These are phyloP conservation scores for Cremastobaeus sp. DNA, from an alignment of 2,888 invertebrate species.

Conservation along the genomic window DNA sequence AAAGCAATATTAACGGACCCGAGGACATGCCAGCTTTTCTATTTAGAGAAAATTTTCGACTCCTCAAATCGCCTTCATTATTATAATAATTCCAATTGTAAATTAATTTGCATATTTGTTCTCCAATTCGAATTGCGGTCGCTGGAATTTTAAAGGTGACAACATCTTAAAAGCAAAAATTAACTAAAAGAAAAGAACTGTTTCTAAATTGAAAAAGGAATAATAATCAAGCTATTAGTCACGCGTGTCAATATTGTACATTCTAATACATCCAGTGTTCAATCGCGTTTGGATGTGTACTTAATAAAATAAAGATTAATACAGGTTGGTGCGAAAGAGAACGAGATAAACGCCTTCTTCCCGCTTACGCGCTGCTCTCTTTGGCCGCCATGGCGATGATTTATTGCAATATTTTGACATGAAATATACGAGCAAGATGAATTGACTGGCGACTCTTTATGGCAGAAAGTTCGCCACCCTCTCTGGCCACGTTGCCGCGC, in stretches of 20 bases:
- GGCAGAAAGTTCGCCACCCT: slow-evolving; percentile 73
- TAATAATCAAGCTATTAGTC: slow-evolving; percentile 51
- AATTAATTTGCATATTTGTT: no score
- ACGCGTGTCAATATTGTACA: slow-evolving; percentile 54
- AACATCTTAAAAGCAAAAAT: background rate
- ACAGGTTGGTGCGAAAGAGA: slow-evolving; percentile 68
- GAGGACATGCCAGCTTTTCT: no score
- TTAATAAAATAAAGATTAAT: slow-evolving; percentile 75
- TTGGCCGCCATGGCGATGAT: slow-evolving; percentile 71
- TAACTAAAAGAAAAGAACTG: background rate
- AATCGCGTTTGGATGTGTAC: slow-evolving; percentile 59
- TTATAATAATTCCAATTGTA: no score
- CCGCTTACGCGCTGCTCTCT: slow-evolving; percentile 48
- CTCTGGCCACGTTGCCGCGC: slow-evolving; percentile 57
- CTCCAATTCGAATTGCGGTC: no score
- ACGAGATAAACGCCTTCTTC: slow-evolving; percentile 61
- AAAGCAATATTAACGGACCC: no score
- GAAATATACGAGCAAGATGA: slow-evolving; percentile 75
- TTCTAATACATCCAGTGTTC: slow-evolving; percentile 51
- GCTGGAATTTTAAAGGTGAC: no score
- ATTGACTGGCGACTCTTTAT: slow-evolving; percentile 75
- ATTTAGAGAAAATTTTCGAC: no score
- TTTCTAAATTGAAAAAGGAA: slow-evolving; percentile 21
- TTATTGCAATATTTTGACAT: slow-evolving; percentile 78
- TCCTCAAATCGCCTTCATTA: no score